Evolutionary conservation across 2,113 vertebrate species (phyloP), one percentile per base, ranked within the genome.

Genomic region (Lutjanus erythropterus): DNA sequence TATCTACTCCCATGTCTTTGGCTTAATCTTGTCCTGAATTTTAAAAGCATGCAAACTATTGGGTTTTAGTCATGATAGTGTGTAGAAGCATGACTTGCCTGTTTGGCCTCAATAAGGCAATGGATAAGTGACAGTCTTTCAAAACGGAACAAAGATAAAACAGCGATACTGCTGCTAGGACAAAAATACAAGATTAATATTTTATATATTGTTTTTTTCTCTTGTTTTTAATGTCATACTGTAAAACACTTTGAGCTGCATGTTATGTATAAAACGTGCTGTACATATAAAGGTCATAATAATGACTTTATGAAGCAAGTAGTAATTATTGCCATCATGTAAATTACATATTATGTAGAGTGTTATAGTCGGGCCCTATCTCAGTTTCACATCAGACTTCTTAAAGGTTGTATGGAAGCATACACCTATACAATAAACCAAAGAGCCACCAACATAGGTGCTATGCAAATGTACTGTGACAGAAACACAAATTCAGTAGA

Each of bases 401-500:
- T 61, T 61, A 8, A 6, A 78, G 44, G 53, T 67, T 55, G 64
- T 19, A 61, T 44, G 41, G 78, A 66, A 70, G 67, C 9, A 0
- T 67, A 73, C 65, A 75, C 75, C 59, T 61, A 71, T 21, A 83
- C 66, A 84, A 70, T 50, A 71, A 78, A 86, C 56, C 78, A 64
- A 73, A 79, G 56, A 73, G 73, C 44, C 15, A 4, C 69, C 42
- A 72, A n/a, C 33, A 37, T 33, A 18, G 19, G 39, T 75, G 23
- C 71, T 46, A 53, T 78, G 86, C 80, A 81, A 56, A 88, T 75
- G 70, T 68, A 89, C 86, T 90, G 83, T 81, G 90, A 93, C 87
- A 91, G 89, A 90, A 84, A 91, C 80, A 88, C 88, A 83, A 90
- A 88, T 91, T 84, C 76, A 86, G 83, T 65, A 82, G 76, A 92